Evolutionary conservation across 2,888 invertebrate species (phyloP).

Genomic region (Stratiomys singularior): DNA sequence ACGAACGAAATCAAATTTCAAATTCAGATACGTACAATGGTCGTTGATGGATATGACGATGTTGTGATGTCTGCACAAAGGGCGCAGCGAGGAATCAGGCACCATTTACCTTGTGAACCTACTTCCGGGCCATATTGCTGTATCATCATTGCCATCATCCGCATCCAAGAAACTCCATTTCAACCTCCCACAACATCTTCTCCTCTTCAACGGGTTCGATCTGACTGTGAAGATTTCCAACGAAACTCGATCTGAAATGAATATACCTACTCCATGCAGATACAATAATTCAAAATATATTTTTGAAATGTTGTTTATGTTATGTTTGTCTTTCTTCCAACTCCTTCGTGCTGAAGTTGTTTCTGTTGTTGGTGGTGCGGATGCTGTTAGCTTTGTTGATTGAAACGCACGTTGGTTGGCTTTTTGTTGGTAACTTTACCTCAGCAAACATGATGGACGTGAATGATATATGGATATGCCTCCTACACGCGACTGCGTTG

Average conservation of each 20-base stretch:
- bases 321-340: not conserved
- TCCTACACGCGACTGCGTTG: not conserved
- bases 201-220: not conserved
- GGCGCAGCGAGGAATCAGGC: not conserved
- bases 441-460: not conserved
- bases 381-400: too few relatives aligned
- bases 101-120: not conserved
- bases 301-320: conserved; percentile 6
- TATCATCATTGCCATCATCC: too few relatives aligned
- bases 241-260: conserved; percentile 23
- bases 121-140: not conserved
- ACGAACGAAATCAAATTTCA: too few relatives aligned
- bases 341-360: not conserved
- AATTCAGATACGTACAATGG: too few relatives aligned
- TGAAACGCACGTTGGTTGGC: too few relatives aligned
- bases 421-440: not conserved
- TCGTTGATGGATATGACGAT: too few relatives aligned
- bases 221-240: too few relatives aligned
- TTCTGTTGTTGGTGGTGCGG: not conserved
- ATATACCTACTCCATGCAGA: conserved; percentile 17
- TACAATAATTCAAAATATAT: not conserved
- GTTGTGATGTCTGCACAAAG: too few relatives aligned
- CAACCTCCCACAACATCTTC: conserved; percentile 4
- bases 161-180: not conserved
- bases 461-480: not conserved